Base-by-base conservation (phyloP, 2,888 invertebrate genomes). In the Nymphalis polychloros region DNA sequence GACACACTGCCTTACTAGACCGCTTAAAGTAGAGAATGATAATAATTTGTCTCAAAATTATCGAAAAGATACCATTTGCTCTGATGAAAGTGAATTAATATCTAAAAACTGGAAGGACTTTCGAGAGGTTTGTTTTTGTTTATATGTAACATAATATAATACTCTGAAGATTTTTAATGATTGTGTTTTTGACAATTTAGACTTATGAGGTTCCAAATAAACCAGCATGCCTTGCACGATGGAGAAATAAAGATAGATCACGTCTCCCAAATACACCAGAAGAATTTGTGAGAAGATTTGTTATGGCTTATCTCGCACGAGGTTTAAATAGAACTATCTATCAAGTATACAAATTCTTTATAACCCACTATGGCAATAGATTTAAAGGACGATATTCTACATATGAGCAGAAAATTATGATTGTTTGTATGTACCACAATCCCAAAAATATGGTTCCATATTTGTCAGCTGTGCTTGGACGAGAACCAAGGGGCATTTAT, bases 371-470 rank as follows among this genome's bases (percentile, higher is more conserved):
- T 77, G 82, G 82, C 61, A 75, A 73, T 46, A 75, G 78, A 59
- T 70, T 68, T 1, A 86, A 79, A 76, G 85, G 86, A 8, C 48
- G 67, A 2, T 89, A 85, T 73, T 76, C 81, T 13, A n/a, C 71
- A 35, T 72, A 75, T 61, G 90, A 90, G 79, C 80, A 85, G 77
- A 89, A 86, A 80, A 77, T 90, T 13, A 86, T 91, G 79, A 75
- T 84, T 70, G 81, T 87, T 27, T 88, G 87, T 75, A 82, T 85
- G 62, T 74, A 77, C 55, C 83, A 90, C 68, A 75, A 79, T 60
- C 84, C 86, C 17, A 75, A 76, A 35, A 73, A 81, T 65, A 81
- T 84, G 60, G 81, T 83, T 7, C 73, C 73, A 64, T 75, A 81
- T 72, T 75, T 87, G 68, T 77, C 85, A 63, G 67, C 73, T 57